A percentile compares a stretch with the other conserved stretches of the same genome.
phyloP scores from a whole-genome alignment of 2,888 invertebrate species.

The Idaea biselata region DNA sequence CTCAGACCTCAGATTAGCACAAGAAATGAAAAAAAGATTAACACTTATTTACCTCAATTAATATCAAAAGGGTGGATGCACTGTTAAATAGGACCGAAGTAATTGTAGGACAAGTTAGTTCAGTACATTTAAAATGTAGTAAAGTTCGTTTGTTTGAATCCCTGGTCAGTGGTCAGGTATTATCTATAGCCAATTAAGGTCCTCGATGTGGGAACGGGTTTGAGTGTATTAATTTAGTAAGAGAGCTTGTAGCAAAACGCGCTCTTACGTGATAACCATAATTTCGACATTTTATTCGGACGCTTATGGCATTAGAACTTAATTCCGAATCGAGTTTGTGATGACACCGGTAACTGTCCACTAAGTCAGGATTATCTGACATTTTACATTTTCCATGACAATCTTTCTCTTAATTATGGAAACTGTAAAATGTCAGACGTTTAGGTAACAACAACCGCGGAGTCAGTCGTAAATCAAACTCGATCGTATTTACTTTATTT shows the following conservation, averaged over 20 bases:
- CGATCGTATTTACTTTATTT: constrained; percentile 20
- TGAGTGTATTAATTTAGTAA: constrained; percentile 41
- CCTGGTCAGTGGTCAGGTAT: constrained; percentile 21
- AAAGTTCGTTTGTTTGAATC: constrained; percentile 33
- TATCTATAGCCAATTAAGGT: constrained; percentile 53
- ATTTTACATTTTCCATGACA: constrained; percentile 39
- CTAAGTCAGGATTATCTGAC: constrained; percentile 52
- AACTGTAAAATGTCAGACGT: not conserved
- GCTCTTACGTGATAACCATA: constrained; percentile 42
- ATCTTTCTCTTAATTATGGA: constrained; percentile 35
- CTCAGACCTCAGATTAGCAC: not conserved
- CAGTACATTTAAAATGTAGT: constrained; percentile 10
- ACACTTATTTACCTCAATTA: not conserved
- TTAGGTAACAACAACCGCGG: constrained; percentile 6
- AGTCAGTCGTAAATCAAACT: constrained; percentile 29
- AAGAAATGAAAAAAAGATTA: not conserved
- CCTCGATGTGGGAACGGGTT: constrained; percentile 38
- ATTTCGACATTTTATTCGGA: constrained; percentile 48
- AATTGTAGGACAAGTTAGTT: not conserved
- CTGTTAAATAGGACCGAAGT: not conserved
- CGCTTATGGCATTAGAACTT: constrained; percentile 47
- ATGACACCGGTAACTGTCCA: constrained; percentile 48
- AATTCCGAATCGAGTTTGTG: constrained; percentile 46
- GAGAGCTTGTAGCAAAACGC: constrained; percentile 33
- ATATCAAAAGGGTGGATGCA: not conserved